Base-by-base conservation (phyloP, 2,888 invertebrate genomes). In the Volucella zonaria region DNA sequence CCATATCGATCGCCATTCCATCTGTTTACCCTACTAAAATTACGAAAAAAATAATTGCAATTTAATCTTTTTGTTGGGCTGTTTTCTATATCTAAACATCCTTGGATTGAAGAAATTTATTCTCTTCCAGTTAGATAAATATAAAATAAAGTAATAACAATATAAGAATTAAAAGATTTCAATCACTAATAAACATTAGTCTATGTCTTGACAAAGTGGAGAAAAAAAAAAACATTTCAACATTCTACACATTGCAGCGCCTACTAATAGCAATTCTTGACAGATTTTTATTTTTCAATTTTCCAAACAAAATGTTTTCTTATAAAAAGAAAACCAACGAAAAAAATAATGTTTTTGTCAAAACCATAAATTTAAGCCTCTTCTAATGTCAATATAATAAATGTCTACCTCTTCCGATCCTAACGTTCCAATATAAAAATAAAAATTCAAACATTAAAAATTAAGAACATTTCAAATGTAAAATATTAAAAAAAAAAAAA, bases 351-450 rank as follows among this genome's bases (percentile, higher is more conserved):
- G 31, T 68, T 42, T 31, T 47, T 18, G 59, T 23, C 38, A 47
- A 38, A 14, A 38, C 18, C 61, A 75, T 75, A 59, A 75, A 75
- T 75, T 75, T 15, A 15, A 43, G 66, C 51, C 52, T 15, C 11
- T 15, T 31, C 67, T 76, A 76, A 76, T 68, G 67, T 45, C 67
- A 49, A 59, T 76, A 61, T 68, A 76, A 68, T 76, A 76, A 61
- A 76, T 54, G 76, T 61, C 67, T 66, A 11, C 51, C 51, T 61
- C 66, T 59, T 67, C 59, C 67, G 59, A 43, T 76, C 43, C 75
- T 59, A 59, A 58, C 67, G 59, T 52, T 76, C 43, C 8, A 31
- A 45, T 45, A 38, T n/a, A n/a, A 66, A 8, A 64, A 40, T 61
- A 23, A 40, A 59, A 59, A 59, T 31, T 52, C 18, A 42, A 61